A percentile compares a stretch with the other conserved stretches of the same genome.
phyloP scores from a whole-genome alignment of 2,113 vertebrate species.

The Tursiops truncatus region DNA sequence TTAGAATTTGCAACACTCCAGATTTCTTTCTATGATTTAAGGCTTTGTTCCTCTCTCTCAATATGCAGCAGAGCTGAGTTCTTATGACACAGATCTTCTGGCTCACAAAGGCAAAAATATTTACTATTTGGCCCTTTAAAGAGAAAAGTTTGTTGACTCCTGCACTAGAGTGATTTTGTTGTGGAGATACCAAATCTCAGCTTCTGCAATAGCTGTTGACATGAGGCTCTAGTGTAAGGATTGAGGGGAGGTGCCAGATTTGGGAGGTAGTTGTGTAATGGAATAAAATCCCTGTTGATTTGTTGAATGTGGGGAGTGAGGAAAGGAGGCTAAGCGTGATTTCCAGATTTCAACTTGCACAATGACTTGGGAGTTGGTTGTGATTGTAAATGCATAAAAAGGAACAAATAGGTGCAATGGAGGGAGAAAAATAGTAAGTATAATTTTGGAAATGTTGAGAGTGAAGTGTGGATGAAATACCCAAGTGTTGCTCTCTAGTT shows the following conservation, averaged over 20 bases:
- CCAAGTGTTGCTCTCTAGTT: not conserved
- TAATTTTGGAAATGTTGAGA: not conserved
- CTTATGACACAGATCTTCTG: not conserved
- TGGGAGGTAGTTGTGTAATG: not conserved
- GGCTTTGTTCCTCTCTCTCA: not conserved
- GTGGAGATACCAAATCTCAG: not conserved
- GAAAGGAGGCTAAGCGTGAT: not conserved
- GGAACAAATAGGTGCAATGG: not conserved
- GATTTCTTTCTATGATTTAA: not conserved
- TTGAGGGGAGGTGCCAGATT: not conserved
- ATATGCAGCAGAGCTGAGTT: not conserved
- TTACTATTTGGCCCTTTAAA: not conserved
- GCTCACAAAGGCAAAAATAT: not conserved
- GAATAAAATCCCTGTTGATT: not conserved
- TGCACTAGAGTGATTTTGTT: not conserved
- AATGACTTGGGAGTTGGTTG: not conserved
- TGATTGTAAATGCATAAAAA: not conserved
- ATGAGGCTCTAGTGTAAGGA: not conserved
- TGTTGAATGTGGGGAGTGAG: not conserved
- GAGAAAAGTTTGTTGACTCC: not conserved
- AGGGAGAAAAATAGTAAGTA: not conserved
- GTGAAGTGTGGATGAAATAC: not conserved
- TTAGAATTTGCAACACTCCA: not conserved
- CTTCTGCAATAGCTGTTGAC: not conserved
- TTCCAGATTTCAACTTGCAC: not conserved